These are phyloP conservation scores for Drosophila paranaensis DNA, from an alignment of 2,888 invertebrate species.

Conservation along the genomic window DNA sequence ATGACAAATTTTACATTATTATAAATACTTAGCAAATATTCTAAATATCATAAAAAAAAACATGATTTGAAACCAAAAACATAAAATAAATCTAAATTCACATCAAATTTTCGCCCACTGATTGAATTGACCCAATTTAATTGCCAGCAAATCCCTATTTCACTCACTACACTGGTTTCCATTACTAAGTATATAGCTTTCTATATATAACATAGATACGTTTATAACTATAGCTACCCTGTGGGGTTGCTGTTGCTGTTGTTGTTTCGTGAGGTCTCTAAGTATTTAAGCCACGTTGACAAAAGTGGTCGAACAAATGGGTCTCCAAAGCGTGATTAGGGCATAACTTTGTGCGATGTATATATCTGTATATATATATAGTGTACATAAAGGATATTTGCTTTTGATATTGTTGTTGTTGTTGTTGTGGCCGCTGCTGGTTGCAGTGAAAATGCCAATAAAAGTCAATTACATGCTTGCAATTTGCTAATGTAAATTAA, in stretches of 20 bases:
- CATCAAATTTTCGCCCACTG: too few relatives aligned
- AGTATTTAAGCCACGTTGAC: constrained; percentile 57
- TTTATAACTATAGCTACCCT: not conserved
- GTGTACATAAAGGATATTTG: constrained; percentile 27
- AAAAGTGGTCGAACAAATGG: constrained; percentile 44
- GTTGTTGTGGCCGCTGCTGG: constrained; percentile 20
- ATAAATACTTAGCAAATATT: too few relatives aligned
- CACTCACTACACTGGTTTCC: not conserved
- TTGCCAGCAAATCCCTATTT: not conserved
- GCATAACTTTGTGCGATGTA: constrained; percentile 38
- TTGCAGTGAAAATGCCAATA: constrained; percentile 51
- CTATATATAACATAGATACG: not conserved
- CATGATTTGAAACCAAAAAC: too few relatives aligned
- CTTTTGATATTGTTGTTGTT: constrained; percentile 5
- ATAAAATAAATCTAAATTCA: not conserved
- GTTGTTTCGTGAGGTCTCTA: constrained; percentile 1
- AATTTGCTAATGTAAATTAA: constrained; percentile 74
- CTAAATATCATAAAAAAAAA: too few relatives aligned
- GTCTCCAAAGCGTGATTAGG: constrained; percentile 63
- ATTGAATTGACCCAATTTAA: not conserved
- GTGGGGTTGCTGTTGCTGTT: not conserved
- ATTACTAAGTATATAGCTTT: not conserved
- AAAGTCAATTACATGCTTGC: constrained; percentile 63
- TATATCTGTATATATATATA: not conserved
- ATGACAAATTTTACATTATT: too few relatives aligned